These are phyloP conservation scores for Ctenicera cuprea DNA, from an alignment of 2,888 invertebrate species.

Conservation along the genomic window DNA sequence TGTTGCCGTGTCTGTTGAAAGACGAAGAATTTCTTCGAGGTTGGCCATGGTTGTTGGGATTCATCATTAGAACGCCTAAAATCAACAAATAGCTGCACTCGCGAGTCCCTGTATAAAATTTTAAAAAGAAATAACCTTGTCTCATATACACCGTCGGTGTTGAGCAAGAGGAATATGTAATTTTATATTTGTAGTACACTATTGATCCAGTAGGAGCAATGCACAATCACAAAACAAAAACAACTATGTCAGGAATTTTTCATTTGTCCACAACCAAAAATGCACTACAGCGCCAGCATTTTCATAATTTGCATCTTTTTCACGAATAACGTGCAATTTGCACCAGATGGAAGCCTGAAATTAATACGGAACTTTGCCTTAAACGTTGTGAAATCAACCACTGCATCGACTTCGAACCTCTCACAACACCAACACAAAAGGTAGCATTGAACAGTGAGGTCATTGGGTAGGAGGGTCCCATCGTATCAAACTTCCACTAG, in stretches of 20 bases:
- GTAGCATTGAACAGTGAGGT: slow-evolving; percentile 54
- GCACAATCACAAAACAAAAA: slow-evolving; percentile 62
- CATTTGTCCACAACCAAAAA: slow-evolving; percentile 44
- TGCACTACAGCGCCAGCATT: slow-evolving; percentile 22
- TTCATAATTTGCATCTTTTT: slow-evolving; percentile 22
- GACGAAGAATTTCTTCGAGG: slow-evolving; percentile 69
- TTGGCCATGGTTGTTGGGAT: slow-evolving; percentile 71
- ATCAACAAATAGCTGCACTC: slow-evolving; percentile 44
- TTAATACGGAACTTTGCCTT: slow-evolving; percentile 54
- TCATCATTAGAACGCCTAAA: slow-evolving; percentile 63
- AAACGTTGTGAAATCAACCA: slow-evolving; percentile 67
- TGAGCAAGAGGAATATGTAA: slow-evolving; percentile 68
- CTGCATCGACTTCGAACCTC: slow-evolving; percentile 61
- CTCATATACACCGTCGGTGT: slow-evolving; percentile 62
- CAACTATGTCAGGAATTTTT: slow-evolving; percentile 54
- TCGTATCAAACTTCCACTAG: slow-evolving; percentile 26
- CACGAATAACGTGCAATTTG: background rate
- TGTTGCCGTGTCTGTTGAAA: slow-evolving; percentile 69
- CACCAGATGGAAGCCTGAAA: slow-evolving; percentile 42
- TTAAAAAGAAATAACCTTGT: slow-evolving; percentile 52
- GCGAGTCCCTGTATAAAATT: background rate
- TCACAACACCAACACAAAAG: slow-evolving; percentile 61
- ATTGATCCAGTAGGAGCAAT: slow-evolving; percentile 69
- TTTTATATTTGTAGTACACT: slow-evolving; percentile 68
- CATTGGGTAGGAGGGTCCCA: slow-evolving; percentile 45